Percentiles rank a stretch among this genome's conserved stretches.
These are phyloP conservation scores for Muraenolepis orangiensis DNA, from an alignment of 2,797 vertebrate genomes.

Conservation along the genomic window DNA sequence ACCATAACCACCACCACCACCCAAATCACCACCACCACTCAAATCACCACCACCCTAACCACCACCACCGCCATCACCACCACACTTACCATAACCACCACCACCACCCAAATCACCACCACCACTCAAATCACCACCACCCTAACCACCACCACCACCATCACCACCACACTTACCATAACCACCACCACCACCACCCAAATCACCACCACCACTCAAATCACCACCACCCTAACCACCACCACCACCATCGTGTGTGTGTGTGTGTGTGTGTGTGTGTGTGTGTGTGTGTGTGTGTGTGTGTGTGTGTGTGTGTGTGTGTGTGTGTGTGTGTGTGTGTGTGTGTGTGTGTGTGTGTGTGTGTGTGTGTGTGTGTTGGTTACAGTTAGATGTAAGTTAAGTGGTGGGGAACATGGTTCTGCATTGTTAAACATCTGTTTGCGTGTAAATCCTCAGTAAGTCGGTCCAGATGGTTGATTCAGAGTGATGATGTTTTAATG, in stretches of 20 bases:
- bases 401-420: background rate
- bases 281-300: too few relatives aligned
- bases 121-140: too few relatives aligned
- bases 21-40: too few relatives aligned
- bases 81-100: conserved; percentile 26
- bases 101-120: background rate
- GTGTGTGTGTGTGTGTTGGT: background rate
- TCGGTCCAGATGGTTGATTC: conserved; percentile 36
- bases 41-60: background rate
- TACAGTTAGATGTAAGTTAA: background rate
- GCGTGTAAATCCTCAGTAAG: conserved; percentile 37
- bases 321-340: background rate
- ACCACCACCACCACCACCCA: conserved; percentile 2
- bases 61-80: too few relatives aligned
- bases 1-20: too few relatives aligned
- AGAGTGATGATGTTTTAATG: conserved; percentile 34
- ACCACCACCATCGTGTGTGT: background rate
- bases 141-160: background rate
- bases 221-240: too few relatives aligned
- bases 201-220: background rate
- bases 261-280: background rate
- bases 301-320: too few relatives aligned
- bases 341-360: conserved; percentile 6
- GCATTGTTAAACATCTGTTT: conserved; percentile 43
- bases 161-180: too few relatives aligned